phyloP scores from a whole-genome alignment of 2,888 invertebrate species.

The Melanotus villosus region DNA sequence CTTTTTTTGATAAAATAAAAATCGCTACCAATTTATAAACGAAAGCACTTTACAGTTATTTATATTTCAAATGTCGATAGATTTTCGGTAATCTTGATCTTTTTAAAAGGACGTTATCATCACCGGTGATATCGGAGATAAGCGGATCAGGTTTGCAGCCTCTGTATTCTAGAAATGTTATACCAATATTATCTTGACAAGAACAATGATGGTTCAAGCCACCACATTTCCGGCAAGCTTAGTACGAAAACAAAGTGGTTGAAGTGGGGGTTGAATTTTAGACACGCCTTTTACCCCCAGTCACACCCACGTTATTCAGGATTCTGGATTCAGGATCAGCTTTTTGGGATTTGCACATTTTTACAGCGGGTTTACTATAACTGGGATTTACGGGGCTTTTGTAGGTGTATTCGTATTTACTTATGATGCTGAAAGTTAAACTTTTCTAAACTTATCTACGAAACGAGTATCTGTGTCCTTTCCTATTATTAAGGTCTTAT shows the following conservation, averaged over 20 bases:
- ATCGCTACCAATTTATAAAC: slow-evolving; percentile 21
- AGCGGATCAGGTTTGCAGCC: slow-evolving; percentile 44
- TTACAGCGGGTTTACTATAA: slow-evolving; percentile 42
- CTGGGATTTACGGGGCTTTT: slow-evolving; percentile 32
- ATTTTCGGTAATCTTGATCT: too few relatives aligned
- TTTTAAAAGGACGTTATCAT: too few relatives aligned
- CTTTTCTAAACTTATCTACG: background rate
- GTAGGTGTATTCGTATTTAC: background rate
- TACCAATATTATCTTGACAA: slow-evolving; percentile 70
- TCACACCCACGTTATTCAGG: slow-evolving; percentile 59
- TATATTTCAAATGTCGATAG: slow-evolving; percentile 20
- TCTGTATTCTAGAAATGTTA: slow-evolving; percentile 65
- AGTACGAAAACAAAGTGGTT: slow-evolving; percentile 68
- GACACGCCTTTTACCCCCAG: slow-evolving; percentile 53
- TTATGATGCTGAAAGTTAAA: background rate
- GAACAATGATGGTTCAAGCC: slow-evolving; percentile 70
- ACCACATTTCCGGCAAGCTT: slow-evolving; percentile 69
- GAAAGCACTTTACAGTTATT: slow-evolving; percentile 37
- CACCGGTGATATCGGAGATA: slow-evolving; percentile 35
- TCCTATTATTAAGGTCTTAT: too few relatives aligned
- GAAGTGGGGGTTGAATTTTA: slow-evolving; percentile 58
- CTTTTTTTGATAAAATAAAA: slow-evolving; percentile 15
- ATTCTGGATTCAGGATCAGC: slow-evolving; percentile 54
- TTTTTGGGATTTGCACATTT: slow-evolving; percentile 46
- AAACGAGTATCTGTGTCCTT: too few relatives aligned